Evolutionary conservation across 2,797 vertebrate species (phyloP).

Genomic region (Sebastes taczanowskii): DNA sequence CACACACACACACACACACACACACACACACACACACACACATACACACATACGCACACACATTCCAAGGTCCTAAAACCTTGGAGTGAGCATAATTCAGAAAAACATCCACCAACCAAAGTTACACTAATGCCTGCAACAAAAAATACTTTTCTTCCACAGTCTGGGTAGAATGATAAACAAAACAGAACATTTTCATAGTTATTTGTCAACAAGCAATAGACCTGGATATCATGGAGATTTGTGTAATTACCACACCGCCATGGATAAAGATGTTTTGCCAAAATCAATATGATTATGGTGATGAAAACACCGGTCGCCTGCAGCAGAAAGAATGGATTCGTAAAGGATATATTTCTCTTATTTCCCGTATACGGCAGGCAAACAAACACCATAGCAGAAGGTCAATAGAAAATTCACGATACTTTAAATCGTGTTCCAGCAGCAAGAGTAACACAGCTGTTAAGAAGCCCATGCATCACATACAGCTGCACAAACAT

Average conservation of each 20-base stretch:
- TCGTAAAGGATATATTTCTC: slow-evolving; percentile 40
- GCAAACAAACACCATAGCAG: slow-evolving; percentile 43
- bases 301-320: slow-evolving; percentile 49
- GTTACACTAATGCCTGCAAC: background rate
- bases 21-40: background rate
- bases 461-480: slow-evolving; percentile 59
- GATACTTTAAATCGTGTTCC: slow-evolving; percentile 57
- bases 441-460: slow-evolving; percentile 40
- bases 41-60: background rate
- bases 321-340: slow-evolving; percentile 48
- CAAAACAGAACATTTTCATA: background rate
- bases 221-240: slow-evolving; percentile 18
- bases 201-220: slow-evolving; percentile 14
- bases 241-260: slow-evolving; percentile 24
- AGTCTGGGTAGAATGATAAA: background rate
- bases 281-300: slow-evolving; percentile 60
- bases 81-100: slow-evolving; percentile 13
- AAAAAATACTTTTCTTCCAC: background rate
- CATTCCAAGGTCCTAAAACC: slow-evolving; percentile 1
- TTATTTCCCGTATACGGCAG: slow-evolving; percentile 23
- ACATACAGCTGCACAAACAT: slow-evolving; percentile 50
- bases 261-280: slow-evolving; percentile 32
- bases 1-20: no score
- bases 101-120: background rate
- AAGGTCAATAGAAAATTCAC: slow-evolving; percentile 66